These are phyloP conservation scores for Eupithecia subfuscata DNA, from an alignment of 2,888 invertebrate species.

Conservation along the genomic window DNA sequence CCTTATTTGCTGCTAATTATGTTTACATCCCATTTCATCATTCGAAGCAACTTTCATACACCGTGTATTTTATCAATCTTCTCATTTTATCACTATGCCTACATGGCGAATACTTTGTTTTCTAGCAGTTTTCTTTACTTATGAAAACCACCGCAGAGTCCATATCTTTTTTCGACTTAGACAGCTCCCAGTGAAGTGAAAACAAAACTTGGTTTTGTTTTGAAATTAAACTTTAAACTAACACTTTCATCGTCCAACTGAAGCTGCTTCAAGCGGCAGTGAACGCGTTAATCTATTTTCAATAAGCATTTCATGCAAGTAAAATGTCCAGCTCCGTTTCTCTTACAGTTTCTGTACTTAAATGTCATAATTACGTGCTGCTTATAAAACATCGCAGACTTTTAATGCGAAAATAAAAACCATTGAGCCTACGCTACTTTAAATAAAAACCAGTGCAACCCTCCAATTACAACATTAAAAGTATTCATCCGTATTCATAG, in stretches of 20 bases:
- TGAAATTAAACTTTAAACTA: no score
- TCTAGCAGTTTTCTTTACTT: not conserved
- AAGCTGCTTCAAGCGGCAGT: no score
- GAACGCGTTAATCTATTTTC: no score
- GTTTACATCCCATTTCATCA: no score
- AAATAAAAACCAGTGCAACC: conserved; percentile 14
- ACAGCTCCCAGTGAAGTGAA: not conserved
- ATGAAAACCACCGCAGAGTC: not conserved
- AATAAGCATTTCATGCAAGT: not conserved
- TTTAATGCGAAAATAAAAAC: not conserved
- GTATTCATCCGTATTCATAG: conserved; percentile 33
- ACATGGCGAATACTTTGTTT: not conserved
- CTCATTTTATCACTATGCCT: not conserved
- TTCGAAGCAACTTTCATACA: no score
- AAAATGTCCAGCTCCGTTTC: not conserved
- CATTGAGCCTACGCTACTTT: conserved; percentile 1
- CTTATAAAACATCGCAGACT: not conserved
- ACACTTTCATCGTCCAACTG: no score
- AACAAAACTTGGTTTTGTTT: no score
- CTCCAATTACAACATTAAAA: conserved; percentile 20
- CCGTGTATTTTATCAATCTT: not conserved
- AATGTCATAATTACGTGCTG: not conserved
- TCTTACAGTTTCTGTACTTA: not conserved
- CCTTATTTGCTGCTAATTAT: not conserved
- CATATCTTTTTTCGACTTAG: not conserved